phyloP scores from a whole-genome alignment of 2,797 vertebrate genomes.

The Alcedo atthis region DNA sequence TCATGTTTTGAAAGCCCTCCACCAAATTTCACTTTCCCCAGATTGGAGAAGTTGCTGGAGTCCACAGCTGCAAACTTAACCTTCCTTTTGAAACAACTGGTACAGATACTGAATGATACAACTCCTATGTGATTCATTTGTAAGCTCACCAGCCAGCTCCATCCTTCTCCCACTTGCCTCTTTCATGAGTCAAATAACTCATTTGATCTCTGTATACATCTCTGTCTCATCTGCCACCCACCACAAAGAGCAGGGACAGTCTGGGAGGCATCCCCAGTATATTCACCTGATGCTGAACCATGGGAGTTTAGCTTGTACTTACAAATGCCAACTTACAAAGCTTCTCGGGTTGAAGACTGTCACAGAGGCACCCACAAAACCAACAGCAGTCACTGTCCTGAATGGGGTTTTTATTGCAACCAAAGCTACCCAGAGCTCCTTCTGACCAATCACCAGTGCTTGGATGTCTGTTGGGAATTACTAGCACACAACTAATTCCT shows the following conservation, averaged over 20 bases:
- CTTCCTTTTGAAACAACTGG: neutral
- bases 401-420: too few species aligned
- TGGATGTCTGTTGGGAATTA: too few species aligned
- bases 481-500: too few species aligned
- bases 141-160: neutral
- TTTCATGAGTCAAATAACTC: neutral
- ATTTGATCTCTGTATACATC: fast-evolving
- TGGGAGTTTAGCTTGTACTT: neutral
- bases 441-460: too few species aligned
- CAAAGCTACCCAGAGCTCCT: too few species aligned
- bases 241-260: neutral
- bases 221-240: neutral
- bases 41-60: neutral
- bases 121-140: neutral
- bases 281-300: neutral
- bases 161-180: neutral
- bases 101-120: neutral
- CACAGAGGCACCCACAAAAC: too few species aligned
- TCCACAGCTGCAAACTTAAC: neutral
- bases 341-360: neutral
- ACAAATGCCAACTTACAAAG: neutral
- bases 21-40: neutral
- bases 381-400: too few species aligned
- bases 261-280: neutral
- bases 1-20: neutral